Conservation (phyloP, 53 echinoderm and acorn worm genomes). For the Luidia sarsii region DNA sequence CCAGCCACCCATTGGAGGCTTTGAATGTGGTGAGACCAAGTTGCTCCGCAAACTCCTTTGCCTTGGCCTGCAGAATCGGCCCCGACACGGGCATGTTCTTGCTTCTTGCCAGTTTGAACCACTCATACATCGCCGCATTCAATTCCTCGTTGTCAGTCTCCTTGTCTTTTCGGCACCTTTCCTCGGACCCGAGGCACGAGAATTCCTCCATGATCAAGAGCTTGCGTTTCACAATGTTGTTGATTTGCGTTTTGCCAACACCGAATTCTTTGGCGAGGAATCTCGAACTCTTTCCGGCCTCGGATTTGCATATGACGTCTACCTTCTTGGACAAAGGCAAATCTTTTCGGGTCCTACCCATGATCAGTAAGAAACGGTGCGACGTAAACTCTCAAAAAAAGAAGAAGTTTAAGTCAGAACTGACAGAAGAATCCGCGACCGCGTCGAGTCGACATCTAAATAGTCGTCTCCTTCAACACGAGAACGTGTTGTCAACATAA, state of each 20-base stretch:
- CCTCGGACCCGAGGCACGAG: neutral
- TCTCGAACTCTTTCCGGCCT: slow-evolving; percentile 12
- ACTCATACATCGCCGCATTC: slow-evolving; percentile 35
- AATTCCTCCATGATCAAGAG: slow-evolving; percentile 40
- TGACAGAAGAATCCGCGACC: no score
- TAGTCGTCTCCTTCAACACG: no score
- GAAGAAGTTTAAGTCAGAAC: no score
- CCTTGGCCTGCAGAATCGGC: slow-evolving; percentile 48
- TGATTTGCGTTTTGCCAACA: slow-evolving; percentile 64
- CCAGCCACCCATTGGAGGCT: slow-evolving; percentile 71
- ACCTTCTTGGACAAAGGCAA: slow-evolving; percentile 1
- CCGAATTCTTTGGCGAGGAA: slow-evolving; percentile 5
- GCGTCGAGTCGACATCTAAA: no score
- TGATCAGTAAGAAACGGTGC: no score
- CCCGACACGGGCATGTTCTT: slow-evolving; percentile 27
- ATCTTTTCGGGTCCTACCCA: slow-evolving; percentile 7
- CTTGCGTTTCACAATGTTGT: slow-evolving; percentile 55
- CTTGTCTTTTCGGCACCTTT: slow-evolving; percentile 29
- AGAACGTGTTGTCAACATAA: no score
- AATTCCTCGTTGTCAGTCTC: slow-evolving; percentile 60
- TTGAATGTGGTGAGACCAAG: slow-evolving; percentile 48
- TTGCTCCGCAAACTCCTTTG: slow-evolving; percentile 36
- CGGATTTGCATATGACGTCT: neutral
- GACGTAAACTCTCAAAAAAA: no score
- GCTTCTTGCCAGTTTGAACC: slow-evolving; percentile 31